Conservation (phyloP, 2,113 vertebrate genomes). For the Megaleporinus macrocephalus region DNA sequence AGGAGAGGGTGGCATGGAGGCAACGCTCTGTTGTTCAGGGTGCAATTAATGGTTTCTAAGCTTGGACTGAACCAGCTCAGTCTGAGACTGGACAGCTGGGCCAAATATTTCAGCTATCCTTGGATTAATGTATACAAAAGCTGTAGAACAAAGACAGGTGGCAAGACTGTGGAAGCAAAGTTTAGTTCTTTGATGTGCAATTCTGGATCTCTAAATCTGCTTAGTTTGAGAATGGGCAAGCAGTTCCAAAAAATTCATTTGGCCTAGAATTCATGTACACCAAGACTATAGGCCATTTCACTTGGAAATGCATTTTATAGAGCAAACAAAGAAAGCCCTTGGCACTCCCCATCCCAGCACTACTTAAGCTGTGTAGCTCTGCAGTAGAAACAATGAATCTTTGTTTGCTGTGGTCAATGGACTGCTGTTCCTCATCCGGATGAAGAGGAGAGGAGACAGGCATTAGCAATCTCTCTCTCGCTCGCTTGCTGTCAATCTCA, state of each 20-base stretch:
- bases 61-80: neutral
- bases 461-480: constrained; percentile 36
- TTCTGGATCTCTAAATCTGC: neutral
- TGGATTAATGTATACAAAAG: neutral
- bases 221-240: neutral
- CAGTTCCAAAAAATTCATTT: neutral
- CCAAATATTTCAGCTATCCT: too few species aligned
- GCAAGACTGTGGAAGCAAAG: neutral
- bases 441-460: constrained; percentile 28
- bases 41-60: neutral
- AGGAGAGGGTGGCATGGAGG: neutral
- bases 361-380: constrained; percentile 25
- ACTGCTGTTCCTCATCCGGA: constrained; percentile 34
- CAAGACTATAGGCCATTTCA: neutral
- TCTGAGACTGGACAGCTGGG: neutral
- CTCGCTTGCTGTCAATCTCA: constrained; percentile 40
- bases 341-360: constrained; percentile 11
- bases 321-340: constrained; percentile 31
- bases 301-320: constrained; percentile 12
- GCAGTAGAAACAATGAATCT: constrained; percentile 38
- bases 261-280: neutral
- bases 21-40: neutral
- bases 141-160: neutral
- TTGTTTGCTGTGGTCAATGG: constrained; percentile 33
- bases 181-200: neutral